A percentile compares a stretch with the other conserved stretches of the same genome.
phyloP scores from a whole-genome alignment of 2,113 vertebrate genomes.

The Procapra przewalskii region DNA sequence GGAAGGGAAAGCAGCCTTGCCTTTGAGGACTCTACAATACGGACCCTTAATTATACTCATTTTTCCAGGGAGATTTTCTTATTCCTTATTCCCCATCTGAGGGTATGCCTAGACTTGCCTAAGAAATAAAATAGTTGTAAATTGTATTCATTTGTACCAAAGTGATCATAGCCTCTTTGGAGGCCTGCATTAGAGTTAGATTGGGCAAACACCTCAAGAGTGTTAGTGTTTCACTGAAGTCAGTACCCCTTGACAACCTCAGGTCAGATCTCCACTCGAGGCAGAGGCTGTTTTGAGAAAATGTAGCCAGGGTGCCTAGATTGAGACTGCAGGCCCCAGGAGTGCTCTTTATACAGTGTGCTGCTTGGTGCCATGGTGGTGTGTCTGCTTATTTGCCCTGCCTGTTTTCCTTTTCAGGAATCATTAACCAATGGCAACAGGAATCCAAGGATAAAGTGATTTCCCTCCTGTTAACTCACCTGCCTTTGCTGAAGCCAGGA shows the following conservation, averaged over 20 bases:
- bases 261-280: not conserved
- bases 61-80: not conserved
- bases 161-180: not conserved
- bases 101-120: not conserved
- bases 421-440: constrained; percentile 97
- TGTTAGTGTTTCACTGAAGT: not conserved
- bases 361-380: fast-evolving
- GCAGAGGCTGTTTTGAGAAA: not conserved
- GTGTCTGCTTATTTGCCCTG: constrained; percentile 48
- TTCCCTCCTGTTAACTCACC: constrained; percentile 93
- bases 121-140: not conserved
- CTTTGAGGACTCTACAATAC: not conserved
- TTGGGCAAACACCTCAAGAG: not conserved
- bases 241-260: not conserved
- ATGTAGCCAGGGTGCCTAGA: not conserved
- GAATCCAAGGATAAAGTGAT: constrained; percentile 97
- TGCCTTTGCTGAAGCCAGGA: constrained; percentile 96
- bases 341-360: not conserved
- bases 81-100: not conserved
- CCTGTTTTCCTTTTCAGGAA: constrained; percentile 80
- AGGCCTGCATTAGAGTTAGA: not conserved
- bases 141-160: not conserved
- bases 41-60: not conserved
- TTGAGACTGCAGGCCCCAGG: not conserved
- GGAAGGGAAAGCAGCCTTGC: not conserved